Evolutionary conservation across 1,140 invertebrate species (phyloP), one percentile per base, ranked within the genome.

Genomic region (Periplaneta americana): DNA sequence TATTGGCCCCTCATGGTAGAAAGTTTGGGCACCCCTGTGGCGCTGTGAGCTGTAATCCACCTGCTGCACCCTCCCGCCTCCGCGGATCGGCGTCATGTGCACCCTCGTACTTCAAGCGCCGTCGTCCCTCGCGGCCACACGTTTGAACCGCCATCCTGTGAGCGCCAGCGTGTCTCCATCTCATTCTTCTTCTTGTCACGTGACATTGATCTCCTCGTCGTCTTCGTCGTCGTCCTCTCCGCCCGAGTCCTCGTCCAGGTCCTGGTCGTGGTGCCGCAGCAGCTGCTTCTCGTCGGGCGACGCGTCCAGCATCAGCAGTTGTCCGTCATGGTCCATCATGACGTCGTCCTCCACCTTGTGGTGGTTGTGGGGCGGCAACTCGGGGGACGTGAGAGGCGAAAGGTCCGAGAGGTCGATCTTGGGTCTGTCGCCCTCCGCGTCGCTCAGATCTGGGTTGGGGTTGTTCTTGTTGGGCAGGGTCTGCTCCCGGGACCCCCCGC

Each of bases 391-490:
- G 1, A 87, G 85, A 3, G 89, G 89, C 9, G 88, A 89, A 39
- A 88, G 84, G 77, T 89, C 89, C 32, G 86, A 86, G 87, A 93
- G 75, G 89, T 91, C 87, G 82, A 93, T 87, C 84, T 93, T 93
- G 0, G 92, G 92, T 77, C 93, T 93, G 87, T 96, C 95, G 17
- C 91, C 92, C 85, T 95, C 94, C 9, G 96, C 96, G 87, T 98
- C 97, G 84, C 96, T 98, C 75, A 98, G 90, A 87, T 99, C 97
- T 0, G 97, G 97, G 89, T 98, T 96, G 0, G 97, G 97, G 88
- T 99, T 99, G 90, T 98, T 98, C 87, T 98, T 98, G 87, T 97
- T 98, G 0, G 97, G 97, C 34, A 99, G 90, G 0, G 98, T 98
- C 87, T 98, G 97, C 86, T 99, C 97, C 31, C 98, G 90, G 13